Percentiles rank a stretch among this genome's conserved stretches.
Evolutionary conservation across 2,888 invertebrate genomes (phyloP).

Genomic region (Drosophila helvetica): DNA sequence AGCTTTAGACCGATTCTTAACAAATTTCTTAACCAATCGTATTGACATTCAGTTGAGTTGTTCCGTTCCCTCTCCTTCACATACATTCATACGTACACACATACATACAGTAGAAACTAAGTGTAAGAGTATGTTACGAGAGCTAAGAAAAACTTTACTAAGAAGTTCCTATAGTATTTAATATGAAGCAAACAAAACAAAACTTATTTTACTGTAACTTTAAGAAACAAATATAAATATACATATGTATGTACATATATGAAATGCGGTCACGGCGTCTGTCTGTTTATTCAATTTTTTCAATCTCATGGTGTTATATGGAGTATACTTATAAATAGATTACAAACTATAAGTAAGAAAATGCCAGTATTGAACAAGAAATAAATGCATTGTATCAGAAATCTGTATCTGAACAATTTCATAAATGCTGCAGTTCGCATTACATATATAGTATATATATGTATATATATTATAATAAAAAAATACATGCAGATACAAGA

Average conservation of each 20-base stretch:
- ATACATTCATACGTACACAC: constrained; percentile 13
- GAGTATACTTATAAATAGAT: not conserved
- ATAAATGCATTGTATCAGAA: not conserved
- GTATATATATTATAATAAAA: not conserved
- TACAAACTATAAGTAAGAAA: not conserved
- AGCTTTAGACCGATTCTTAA: not conserved
- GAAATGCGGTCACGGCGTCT: not conserved
- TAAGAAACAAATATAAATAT: constrained; percentile 27
- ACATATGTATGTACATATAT: constrained; percentile 16
- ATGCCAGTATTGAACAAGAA: not conserved
- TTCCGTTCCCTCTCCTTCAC: not conserved
- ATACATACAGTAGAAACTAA: constrained; percentile 21
- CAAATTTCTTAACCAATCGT: not conserved
- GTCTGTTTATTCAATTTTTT: not conserved
- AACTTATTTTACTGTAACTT: constrained; percentile 31
- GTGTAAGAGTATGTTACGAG: constrained; percentile 36
- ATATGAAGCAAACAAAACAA: constrained; percentile 27
- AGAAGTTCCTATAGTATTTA: constrained; percentile 73
- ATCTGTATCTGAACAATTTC: not conserved
- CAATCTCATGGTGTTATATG: not conserved
- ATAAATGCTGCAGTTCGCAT: not conserved
- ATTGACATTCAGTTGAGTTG: not conserved
- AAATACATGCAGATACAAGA: not conserved
- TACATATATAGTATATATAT: not conserved
- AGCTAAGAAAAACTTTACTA: constrained; percentile 59